Evolutionary conservation across 2,797 vertebrate genomes (phyloP), one percentile per base, ranked within the genome.

Genomic region (Periophthalmus magnuspinnatus): DNA sequence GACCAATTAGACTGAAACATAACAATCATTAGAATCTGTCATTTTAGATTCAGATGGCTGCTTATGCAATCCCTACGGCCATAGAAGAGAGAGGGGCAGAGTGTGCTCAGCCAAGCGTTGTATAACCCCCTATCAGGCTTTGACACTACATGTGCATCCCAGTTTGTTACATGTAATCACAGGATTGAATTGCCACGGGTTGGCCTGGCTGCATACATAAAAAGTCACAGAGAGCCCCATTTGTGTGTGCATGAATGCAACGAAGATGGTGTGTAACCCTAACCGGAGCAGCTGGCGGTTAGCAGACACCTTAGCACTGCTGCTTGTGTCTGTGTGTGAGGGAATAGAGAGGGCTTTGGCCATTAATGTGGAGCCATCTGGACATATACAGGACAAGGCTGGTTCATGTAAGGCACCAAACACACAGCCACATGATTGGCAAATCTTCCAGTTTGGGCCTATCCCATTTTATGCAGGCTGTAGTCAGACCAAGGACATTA

Each of bases 241-340:
- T n/a, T 50, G 52, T 71, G 47, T 65, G 16, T 52, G 21, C 34
- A 21, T 59, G 77, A 67, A 33, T 72, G 74, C 86, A 79, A 78
- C 72, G 70, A 75, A 77, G 83, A 82, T 48, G 52, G 62, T 59
- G 68, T 78, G 84, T 77, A 88, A 85, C 84, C 72, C 76, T 85
- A 90, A 79, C 76, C 83, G 50, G 56, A 76, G 87, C 84, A 87
- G 81, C 83, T 85, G 86, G 80, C 71, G 80, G 81, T 83, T 73
- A 84, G 77, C 70, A 82, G 84, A 88, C 76, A 86, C 81, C 78
- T 84, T 80, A 58, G 82, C 72, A 59, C 57, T 34, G 77, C 80
- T 68, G 64, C 70, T 61, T 41, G 33, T 57, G 36, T 70, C 33
- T 50, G 65, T 70, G 59, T 33, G 57, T 67, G 62, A 59, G 59